Conservation (phyloP, 1,140 invertebrate species). For the Sipha flava region DNA sequence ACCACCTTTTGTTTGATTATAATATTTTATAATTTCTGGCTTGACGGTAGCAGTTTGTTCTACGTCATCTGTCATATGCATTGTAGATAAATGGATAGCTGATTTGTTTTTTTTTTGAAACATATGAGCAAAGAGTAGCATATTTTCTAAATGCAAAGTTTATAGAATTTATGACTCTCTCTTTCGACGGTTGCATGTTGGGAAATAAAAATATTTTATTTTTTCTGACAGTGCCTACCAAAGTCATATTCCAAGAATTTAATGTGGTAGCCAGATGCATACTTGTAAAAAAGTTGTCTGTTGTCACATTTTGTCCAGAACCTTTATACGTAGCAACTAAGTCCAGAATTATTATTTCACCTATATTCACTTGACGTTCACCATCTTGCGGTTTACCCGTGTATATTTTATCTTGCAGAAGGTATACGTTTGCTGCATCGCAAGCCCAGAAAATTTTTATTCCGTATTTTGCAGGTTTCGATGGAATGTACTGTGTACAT, state of each 20-base stretch:
- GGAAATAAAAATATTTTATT: background rate
- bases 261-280: conserved; percentile 36
- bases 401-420: background rate
- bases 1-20: conserved; percentile 31
- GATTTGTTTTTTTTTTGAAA: background rate
- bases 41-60: too few species aligned
- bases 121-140: background rate
- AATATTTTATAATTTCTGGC: conserved; percentile 37
- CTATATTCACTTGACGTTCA: background rate
- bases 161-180: background rate
- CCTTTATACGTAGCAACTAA: background rate
- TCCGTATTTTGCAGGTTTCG: background rate
- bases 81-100: background rate
- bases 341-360: background rate
- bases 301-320: conserved; percentile 41
- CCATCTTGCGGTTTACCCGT: background rate
- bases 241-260: background rate
- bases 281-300: conserved; percentile 45
- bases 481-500: background rate
- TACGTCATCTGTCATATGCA: background rate
- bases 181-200: background rate
- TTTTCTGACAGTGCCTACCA: too few species aligned
- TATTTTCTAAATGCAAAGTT: background rate
- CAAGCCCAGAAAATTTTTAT: background rate
- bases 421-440: background rate